phyloP scores from a whole-genome alignment of 2,888 invertebrate genomes.

The Ferrisia virgata region DNA sequence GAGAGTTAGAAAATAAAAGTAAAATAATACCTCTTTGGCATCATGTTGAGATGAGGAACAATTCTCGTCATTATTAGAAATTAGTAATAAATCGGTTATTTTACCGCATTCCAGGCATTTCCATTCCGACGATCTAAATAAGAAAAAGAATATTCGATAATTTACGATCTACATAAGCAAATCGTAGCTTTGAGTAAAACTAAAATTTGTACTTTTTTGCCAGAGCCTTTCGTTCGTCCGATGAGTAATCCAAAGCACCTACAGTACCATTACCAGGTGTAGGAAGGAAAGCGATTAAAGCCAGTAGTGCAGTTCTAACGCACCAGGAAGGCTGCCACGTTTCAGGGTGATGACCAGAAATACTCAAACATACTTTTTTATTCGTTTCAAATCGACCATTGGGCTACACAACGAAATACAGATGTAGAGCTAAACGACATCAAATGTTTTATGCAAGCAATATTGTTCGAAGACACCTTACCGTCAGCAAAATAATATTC shows the following conservation, averaged over 20 bases:
- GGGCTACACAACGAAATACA: conserved; percentile 60
- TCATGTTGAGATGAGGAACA: background rate
- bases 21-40: background rate
- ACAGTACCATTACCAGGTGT: conserved; percentile 85
- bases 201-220: conserved; percentile 81
- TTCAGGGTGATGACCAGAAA: conserved; percentile 95
- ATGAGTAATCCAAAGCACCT: conserved; percentile 82
- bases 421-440: background rate
- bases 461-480: conserved; percentile 54
- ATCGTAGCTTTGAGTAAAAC: background rate
- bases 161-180: background rate
- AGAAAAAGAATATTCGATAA: conserved; percentile 50
- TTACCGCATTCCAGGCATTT: conserved; percentile 64
- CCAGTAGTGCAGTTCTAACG: conserved; percentile 85
- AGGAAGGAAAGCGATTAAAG: conserved; percentile 92
- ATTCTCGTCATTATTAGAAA: background rate
- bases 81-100: conserved; percentile 57
- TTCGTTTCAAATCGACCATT: conserved; percentile 91
- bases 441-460: background rate
- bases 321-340: conserved; percentile 98
- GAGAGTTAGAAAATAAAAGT: background rate
- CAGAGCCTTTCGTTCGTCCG: conserved; percentile 75
- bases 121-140: conserved; percentile 60
- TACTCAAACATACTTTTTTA: conserved; percentile 92
- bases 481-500: conserved; percentile 85